Evolutionary conservation across 2,113 vertebrate species (phyloP).

Genomic region (Tetraodon nigroviridis): DNA sequence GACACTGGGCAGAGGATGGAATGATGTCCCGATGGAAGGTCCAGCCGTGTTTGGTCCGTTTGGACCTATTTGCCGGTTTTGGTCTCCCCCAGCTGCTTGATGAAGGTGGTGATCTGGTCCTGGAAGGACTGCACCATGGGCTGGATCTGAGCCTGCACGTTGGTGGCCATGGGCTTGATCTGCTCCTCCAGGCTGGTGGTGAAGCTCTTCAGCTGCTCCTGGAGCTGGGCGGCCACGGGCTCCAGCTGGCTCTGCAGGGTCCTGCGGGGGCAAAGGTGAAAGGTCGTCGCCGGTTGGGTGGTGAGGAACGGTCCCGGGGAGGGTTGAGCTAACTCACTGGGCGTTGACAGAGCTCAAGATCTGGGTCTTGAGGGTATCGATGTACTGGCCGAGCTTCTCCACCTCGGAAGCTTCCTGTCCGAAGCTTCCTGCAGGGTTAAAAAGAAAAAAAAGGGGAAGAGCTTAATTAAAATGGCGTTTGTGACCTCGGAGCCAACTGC

Average conservation of each 20-base stretch:
- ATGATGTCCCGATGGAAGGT: no score
- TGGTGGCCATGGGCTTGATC: slow-evolving; percentile 44
- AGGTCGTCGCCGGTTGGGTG: no score
- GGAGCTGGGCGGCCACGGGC: slow-evolving; percentile 47
- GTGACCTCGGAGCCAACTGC: fast-evolving
- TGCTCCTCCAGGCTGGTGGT: slow-evolving; percentile 35
- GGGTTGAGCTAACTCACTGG: no score
- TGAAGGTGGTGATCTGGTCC: slow-evolving; percentile 41
- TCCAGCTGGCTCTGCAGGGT: slow-evolving; percentile 48
- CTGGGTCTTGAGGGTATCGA: slow-evolving; percentile 49
- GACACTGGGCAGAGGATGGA: not conserved
- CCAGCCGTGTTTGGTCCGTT: no score
- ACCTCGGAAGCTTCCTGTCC: slow-evolving; percentile 30
- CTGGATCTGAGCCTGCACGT: slow-evolving; percentile 45
- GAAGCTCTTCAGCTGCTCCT: slow-evolving; percentile 39
- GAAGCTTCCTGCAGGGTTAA: slow-evolving; percentile 41
- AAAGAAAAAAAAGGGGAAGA: not conserved
- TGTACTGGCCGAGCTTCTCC: slow-evolving; percentile 34
- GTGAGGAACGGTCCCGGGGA: no score
- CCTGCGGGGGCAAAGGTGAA: slow-evolving; percentile 31
- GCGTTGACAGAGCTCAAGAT: slow-evolving; percentile 35
- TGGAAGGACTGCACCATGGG: slow-evolving; percentile 41
- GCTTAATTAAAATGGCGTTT: not conserved
- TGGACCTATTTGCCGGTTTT: slow-evolving; percentile 11
- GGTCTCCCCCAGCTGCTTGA: slow-evolving; percentile 25